Base-by-base conservation (phyloP, 1,140 invertebrate species). In the Helicoverpa armigera region DNA sequence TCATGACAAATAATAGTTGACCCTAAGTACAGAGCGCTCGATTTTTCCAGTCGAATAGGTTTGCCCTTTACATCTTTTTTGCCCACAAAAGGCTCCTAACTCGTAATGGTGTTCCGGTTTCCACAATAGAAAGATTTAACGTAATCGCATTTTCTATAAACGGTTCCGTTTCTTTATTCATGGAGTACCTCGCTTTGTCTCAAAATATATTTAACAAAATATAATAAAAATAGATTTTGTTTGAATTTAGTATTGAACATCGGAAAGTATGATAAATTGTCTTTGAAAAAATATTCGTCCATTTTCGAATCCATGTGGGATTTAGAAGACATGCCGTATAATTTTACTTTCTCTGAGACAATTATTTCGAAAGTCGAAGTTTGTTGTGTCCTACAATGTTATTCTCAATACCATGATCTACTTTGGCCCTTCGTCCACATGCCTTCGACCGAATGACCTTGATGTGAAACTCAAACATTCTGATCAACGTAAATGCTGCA, bases 71-170 rank as follows among this genome's bases (percentile, higher is more conserved):
- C 53, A 23, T 1, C n/a, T 72, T 72, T 72, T 54, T 72, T 31
- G 50, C 31, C 69, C 13, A 72, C 50, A 72, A 72, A 72, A 16
- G 69, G 69, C 23, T 53, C 51, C 67, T 29, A 50, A 54, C 69
- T 72, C 50, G 43, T 72, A 72, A 72, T 72, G 69, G 50, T 35
- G 23, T 31, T 72, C 48, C 23, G 23, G 13, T 13, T 31, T 31
- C 48, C 7, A 53, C 69, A 72, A 72, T 54, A 54, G 50, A 72
- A 31, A 72, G 50, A 54, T 54, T 72, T 53, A 50, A 72, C 50
- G 69, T 72, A 53, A 53, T 54, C 50, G 50, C 7, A 53, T 54
- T 54, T 48, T 72, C 23, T 7, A 72, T 72, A 72, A 72, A 72
- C 29, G 50, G 48, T 69, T 69, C 65, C 43, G 43, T 18, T 18